These are phyloP conservation scores for Trogon surrucura DNA, from an alignment of 2,113 vertebrate genomes.

Conservation along the genomic window DNA sequence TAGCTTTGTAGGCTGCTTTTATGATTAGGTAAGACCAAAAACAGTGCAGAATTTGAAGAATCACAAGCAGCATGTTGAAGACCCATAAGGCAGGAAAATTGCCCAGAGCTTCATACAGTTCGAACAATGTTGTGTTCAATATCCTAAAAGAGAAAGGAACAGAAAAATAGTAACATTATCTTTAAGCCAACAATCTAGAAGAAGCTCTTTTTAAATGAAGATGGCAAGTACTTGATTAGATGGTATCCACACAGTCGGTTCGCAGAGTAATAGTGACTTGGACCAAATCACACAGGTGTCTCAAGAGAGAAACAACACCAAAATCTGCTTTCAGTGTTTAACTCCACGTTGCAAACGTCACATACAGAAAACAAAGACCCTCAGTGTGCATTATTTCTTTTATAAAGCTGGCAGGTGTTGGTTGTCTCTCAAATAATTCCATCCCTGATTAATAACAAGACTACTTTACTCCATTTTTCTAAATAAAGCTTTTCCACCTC, in stretches of 20 bases:
- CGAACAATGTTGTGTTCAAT: constrained; percentile 93
- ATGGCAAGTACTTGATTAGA: neutral
- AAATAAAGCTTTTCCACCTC: neutral
- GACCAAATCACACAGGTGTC: neutral
- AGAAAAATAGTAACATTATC: neutral
- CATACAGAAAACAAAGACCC: neutral
- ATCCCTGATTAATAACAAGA: neutral
- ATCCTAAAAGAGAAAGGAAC: constrained; percentile 80
- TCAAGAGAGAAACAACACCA: neutral
- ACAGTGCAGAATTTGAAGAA: constrained; percentile 90
- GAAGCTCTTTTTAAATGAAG: neutral
- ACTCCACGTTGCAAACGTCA: neutral
- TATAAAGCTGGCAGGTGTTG: neutral
- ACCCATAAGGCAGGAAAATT: constrained; percentile 95
- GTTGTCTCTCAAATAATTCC: neutral
- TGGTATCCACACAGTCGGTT: neutral
- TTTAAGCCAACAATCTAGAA: neutral
- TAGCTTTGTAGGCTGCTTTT: constrained; percentile 89
- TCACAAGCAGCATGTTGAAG: constrained; percentile 88
- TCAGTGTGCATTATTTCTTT: neutral
- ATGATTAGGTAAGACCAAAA: constrained; percentile 97
- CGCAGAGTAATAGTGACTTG: neutral
- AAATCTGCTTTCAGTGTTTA: neutral
- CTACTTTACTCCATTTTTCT: neutral
- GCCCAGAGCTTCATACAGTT: constrained; percentile 96